A percentile compares a stretch with the other conserved stretches of the same genome.
Evolutionary conservation across 2,888 invertebrate species (phyloP).

Genomic region (Coelinius sp.): DNA sequence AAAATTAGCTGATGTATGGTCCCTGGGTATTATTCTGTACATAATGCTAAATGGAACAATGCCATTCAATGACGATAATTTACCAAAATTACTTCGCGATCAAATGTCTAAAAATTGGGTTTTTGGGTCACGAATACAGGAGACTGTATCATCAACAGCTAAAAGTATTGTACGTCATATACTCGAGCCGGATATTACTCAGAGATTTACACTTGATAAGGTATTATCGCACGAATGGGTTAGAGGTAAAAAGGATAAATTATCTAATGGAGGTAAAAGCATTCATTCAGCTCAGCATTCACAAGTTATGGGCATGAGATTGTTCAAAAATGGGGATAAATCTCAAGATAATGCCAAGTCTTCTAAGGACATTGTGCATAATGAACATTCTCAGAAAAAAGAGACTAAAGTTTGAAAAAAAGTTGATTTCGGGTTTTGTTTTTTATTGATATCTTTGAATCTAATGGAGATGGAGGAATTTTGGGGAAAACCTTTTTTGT

Average conservation of each 20-base stretch:
- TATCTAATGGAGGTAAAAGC: conserved; percentile 75
- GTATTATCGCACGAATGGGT: conserved; percentile 86
- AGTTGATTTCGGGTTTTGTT: background rate
- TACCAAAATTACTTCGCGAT: conserved; percentile 85
- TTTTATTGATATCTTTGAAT: too few species aligned
- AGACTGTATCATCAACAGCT: conserved; percentile 79
- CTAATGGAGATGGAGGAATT: too few species aligned
- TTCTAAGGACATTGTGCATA: background rate
- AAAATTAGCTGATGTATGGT: conserved; percentile 93
- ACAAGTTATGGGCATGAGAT: conserved; percentile 57
- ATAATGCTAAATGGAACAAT: conserved; percentile 95
- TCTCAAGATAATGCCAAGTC: conserved; percentile 48
- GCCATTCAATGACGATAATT: conserved; percentile 93
- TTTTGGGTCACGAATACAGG: conserved; percentile 81
- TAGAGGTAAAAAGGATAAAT: conserved; percentile 76
- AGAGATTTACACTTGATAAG: conserved; percentile 82
- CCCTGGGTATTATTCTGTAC: conserved; percentile 90
- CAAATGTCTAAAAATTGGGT: conserved; percentile 87
- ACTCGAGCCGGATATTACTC: conserved; percentile 87
- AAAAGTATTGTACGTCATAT: conserved; percentile 86
- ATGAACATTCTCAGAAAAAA: conserved; percentile 19
- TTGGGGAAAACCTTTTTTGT: too few species aligned
- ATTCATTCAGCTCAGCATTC: conserved; percentile 75
- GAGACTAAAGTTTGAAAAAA: background rate
- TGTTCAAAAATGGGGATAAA: conserved; percentile 52